These are phyloP conservation scores for Alouatta caraya DNA, from an alignment of 2,797 vertebrate species.

Conservation along the genomic window DNA sequence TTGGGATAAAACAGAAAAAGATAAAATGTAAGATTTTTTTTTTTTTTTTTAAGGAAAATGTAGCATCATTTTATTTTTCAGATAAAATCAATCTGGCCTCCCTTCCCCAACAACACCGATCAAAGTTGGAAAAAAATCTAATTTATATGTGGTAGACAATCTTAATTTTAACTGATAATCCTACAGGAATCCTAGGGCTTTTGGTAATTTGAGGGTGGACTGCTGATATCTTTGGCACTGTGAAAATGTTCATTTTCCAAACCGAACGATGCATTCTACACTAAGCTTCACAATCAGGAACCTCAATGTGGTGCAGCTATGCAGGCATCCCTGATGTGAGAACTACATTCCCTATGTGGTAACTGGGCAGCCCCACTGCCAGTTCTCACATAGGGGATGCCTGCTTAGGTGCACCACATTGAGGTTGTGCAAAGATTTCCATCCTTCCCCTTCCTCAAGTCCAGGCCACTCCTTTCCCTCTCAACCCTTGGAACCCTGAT, in stretches of 20 bases:
- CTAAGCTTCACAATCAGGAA: background rate
- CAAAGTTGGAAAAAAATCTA: background rate
- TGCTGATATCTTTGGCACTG: background rate
- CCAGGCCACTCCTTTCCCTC: background rate
- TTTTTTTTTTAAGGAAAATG: background rate
- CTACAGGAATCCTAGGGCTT: background rate
- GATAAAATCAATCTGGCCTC: background rate
- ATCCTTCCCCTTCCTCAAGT: background rate
- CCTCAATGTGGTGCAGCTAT: accelerated
- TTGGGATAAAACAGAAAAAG: background rate
- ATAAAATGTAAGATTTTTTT: background rate
- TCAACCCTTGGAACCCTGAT: background rate
- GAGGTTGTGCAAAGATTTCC: background rate
- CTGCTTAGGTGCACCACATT: too few relatives aligned
- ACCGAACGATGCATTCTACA: background rate
- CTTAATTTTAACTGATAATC: background rate
- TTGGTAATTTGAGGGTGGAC: background rate
- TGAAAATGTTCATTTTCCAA: background rate
- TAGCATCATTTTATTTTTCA: background rate
- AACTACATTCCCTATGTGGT: too few relatives aligned
- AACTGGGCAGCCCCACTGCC: too few relatives aligned
- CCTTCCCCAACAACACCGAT: background rate
- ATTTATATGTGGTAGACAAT: background rate
- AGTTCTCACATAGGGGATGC: too few relatives aligned
- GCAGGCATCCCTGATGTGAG: too few relatives aligned